These are phyloP conservation scores for Zeuzera pyrina DNA, from an alignment of 2,888 invertebrate genomes.

Conservation along the genomic window DNA sequence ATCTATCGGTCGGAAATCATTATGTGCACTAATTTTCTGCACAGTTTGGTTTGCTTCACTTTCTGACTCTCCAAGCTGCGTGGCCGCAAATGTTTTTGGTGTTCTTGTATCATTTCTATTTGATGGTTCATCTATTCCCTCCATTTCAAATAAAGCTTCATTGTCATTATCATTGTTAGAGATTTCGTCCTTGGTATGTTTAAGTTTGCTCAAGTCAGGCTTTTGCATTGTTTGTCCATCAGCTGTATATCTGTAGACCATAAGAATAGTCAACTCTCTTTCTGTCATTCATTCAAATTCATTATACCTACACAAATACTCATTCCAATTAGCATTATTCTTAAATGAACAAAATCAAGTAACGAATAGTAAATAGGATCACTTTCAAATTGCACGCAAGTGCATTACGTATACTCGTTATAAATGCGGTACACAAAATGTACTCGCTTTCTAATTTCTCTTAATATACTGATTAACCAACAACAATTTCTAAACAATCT, in stretches of 20 bases:
- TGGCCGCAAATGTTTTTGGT: constrained; percentile 70
- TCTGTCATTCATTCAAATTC: too few relatives aligned
- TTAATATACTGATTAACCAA: too few relatives aligned
- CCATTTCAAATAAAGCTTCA: constrained; percentile 81
- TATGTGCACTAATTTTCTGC: constrained; percentile 75
- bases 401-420: too few relatives aligned
- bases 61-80: constrained; percentile 58
- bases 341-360: too few relatives aligned
- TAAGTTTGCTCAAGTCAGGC: constrained; percentile 68
- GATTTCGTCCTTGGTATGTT: constrained; percentile 37
- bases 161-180: constrained; percentile 42
- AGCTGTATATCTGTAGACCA: constrained; percentile 70
- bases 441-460: constrained; percentile 5
- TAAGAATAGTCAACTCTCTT: too few relatives aligned
- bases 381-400: too few relatives aligned
- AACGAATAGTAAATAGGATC: too few relatives aligned
- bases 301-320: too few relatives aligned
- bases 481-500: too few relatives aligned
- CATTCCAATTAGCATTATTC: too few relatives aligned
- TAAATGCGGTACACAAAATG: too few relatives aligned
- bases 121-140: constrained; percentile 72
- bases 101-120: constrained; percentile 65
- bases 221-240: constrained; percentile 72
- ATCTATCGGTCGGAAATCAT: constrained; percentile 76
- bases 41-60: constrained; percentile 68